Base-by-base conservation (phyloP, 2,113 vertebrate genomes). In the Amphiprion percula region DNA sequence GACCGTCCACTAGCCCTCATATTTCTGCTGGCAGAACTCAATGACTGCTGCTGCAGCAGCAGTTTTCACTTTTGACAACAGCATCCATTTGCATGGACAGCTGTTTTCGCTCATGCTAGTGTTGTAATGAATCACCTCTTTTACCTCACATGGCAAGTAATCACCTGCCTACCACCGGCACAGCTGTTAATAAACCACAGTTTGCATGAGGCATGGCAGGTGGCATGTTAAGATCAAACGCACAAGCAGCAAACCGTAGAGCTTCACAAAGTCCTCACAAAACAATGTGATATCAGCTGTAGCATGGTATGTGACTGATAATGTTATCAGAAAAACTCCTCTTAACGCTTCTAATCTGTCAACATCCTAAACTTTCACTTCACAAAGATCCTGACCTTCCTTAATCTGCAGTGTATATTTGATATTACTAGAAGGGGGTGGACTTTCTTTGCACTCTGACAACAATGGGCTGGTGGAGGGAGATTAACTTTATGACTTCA, bases 71-170 rank as follows among this genome's bases (percentile, higher is more conserved):
- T 65, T 23, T 83, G 82, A 87, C 68, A 71, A 60, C 56, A 66
- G 60, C 79, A 77, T 82, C 83, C 52, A 87, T 82, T 78, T 82
- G 61, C 59, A 71, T 9, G 64, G 77, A 88, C 89, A 84, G 89
- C 79, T 87, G 87, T 63, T 83, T 71, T 19, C 71, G 58, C 77
- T 80, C 74, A 67, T 2, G 24, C 59, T 62, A 21, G 21, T 46
- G 11, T 10, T 28, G 66, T 73, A 74, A 87, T 86, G 56, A 90
- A 90, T 89, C 83, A 74, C 79, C 8, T 68, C 66, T 63, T 64
- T 74, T 52, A 74, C 62, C 65, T 52, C 69, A 68, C 66, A 21
- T 64, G 68, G 68, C 58, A 74, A 80, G 2, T 73, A 77, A 77
- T 79, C 82, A 89, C 82, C 61, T 85, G 75, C 46, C 69, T 8